Evolutionary conservation across 2,888 invertebrate species (phyloP).

Genomic region (Dicyrtoma fusca): DNA sequence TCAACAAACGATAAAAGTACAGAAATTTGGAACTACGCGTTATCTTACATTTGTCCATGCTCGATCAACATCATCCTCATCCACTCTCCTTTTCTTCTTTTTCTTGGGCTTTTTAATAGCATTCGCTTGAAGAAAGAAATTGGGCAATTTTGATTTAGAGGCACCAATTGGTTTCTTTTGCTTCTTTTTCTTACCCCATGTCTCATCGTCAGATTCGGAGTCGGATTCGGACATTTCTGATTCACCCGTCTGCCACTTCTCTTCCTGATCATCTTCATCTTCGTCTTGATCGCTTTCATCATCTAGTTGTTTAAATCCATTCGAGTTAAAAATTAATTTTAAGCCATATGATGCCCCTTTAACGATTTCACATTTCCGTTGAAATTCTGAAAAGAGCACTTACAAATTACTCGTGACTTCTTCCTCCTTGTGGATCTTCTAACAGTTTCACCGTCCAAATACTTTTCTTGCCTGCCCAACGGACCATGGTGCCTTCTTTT

Average conservation of each 20-base stretch:
- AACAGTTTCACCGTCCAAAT: constrained; percentile 49
- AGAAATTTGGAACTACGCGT: constrained; percentile 35
- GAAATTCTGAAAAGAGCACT: constrained; percentile 22
- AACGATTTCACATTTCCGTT: no score
- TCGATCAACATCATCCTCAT: constrained; percentile 57
- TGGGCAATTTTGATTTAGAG: constrained; percentile 31
- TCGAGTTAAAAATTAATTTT: no score
- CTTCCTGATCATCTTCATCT: constrained; percentile 58
- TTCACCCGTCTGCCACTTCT: constrained; percentile 57
- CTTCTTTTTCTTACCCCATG: constrained; percentile 64
- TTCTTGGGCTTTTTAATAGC: constrained; percentile 53
- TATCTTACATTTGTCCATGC: constrained; percentile 55
- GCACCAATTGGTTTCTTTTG: constrained; percentile 58
- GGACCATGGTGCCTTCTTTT: constrained; percentile 35
- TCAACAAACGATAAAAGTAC: neutral
- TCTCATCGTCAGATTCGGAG: constrained; percentile 67
- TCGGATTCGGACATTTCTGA: constrained; percentile 62
- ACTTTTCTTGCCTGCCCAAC: constrained; percentile 51
- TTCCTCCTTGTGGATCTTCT: constrained; percentile 53
- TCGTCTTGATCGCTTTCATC: constrained; percentile 58
- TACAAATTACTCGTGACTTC: constrained; percentile 51
- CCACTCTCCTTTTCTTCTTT: constrained; percentile 56
- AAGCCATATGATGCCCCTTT: no score
- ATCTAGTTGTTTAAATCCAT: constrained; percentile 44
- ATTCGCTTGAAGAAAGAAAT: constrained; percentile 44